Evolutionary conservation across 2,113 vertebrate genomes (phyloP).

Genomic region (Bombycilla garrulus): DNA sequence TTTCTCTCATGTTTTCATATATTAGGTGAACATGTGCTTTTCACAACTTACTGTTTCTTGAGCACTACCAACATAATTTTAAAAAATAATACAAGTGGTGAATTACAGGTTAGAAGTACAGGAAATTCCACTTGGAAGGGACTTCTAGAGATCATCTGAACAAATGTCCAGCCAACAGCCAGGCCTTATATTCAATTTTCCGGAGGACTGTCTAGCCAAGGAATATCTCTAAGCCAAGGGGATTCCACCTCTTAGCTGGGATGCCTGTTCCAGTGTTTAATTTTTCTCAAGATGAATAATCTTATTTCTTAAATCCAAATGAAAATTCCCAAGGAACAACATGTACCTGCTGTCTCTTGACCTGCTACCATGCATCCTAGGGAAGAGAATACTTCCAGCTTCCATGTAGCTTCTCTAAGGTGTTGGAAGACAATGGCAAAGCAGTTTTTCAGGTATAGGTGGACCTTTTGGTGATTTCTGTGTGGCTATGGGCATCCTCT

Average conservation of each 20-base stretch:
- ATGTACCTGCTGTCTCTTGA: background rate
- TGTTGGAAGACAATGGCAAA: background rate
- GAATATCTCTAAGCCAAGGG: background rate
- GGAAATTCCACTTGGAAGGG: background rate
- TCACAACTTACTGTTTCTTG: background rate
- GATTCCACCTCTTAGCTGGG: background rate
- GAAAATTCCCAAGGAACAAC: background rate
- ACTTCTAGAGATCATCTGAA: background rate
- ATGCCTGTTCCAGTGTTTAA: background rate
- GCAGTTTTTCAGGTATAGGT: background rate
- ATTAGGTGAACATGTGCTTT: background rate
- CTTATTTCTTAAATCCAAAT: background rate
- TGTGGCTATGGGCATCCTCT: background rate
- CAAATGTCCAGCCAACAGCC: background rate
- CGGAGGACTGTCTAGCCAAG: background rate
- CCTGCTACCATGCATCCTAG: background rate
- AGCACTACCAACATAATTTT: background rate
- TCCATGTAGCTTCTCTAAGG: background rate
- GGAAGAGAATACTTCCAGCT: background rate
- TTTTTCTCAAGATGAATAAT: background rate
- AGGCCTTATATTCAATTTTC: background rate
- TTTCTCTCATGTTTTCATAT: background rate
- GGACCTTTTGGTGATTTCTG: background rate
- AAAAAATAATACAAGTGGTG: background rate
- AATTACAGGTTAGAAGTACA: background rate